Evolutionary conservation across 1,140 invertebrate species (phyloP), one percentile per base, ranked within the genome.

Genomic region (Bombyx mandarina): DNA sequence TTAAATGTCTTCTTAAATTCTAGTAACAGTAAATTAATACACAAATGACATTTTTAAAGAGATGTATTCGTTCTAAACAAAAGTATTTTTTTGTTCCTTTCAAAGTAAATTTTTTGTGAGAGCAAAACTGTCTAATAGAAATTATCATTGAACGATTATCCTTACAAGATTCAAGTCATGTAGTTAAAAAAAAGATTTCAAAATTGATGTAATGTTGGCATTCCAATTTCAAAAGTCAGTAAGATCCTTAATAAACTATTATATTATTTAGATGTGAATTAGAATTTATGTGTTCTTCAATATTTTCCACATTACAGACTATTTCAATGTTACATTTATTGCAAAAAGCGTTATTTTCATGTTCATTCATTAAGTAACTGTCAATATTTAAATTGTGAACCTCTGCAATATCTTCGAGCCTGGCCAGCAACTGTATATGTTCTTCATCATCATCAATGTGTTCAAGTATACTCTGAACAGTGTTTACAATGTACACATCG

Each of bases 291-390:
- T 82, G 79, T n/a, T 61, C 63, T 43, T 71, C 66, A 53, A 82
- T 65, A 43, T 56, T 70, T 45, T 71, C 56, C 6, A 52, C 26
- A 57, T 68, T 71, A 51, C 77, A 80, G 7, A 56, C 45, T 7
- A 82, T 58, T 45, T 76, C 67, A 18, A 66, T 48, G 8, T 77
- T 60, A 54, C 80, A 83, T 65, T 71, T 79, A 18, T 73, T 76
- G 44, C 80, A 83, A 52, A 66, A 78, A 8, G 71, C 80, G 52
- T 69, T 74, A 18, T 66, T 64, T 22, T 83, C 78, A 61, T 75
- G 66, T 49, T 81, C 73, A 57, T 75, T 62, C 7, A 71, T 62
- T 44, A 83, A 61, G 58, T 65, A 83, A 42, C 69, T 66, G 35
- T 76, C 68, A 54, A 81, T 62, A 3, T 69, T 67, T 10, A 83